Conservation (phyloP, 2,797 vertebrate genomes). For the Carduelis carduelis region DNA sequence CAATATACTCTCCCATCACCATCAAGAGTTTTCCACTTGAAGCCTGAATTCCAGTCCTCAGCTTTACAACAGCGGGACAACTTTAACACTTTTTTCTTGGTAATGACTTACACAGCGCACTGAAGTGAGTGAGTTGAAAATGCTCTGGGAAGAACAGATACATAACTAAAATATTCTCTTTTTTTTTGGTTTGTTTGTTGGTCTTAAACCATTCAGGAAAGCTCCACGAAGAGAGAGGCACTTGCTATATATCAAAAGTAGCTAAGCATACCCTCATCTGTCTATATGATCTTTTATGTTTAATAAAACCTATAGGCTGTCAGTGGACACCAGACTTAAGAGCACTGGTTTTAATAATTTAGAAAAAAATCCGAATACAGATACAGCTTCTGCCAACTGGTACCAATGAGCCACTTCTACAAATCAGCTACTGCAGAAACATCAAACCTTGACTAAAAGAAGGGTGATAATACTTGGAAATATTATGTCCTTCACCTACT, state of each 20-base stretch:
- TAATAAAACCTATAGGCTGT: background rate
- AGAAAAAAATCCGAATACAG: background rate
- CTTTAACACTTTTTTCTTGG: background rate
- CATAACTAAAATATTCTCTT: background rate
- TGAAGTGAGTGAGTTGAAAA: background rate
- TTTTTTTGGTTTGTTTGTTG: background rate
- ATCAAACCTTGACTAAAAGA: background rate
- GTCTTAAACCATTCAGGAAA: background rate
- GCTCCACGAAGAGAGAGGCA: fast-evolving
- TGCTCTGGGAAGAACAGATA: background rate
- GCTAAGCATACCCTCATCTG: background rate
- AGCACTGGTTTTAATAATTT: background rate
- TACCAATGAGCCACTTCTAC: background rate
- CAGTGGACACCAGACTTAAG: background rate
- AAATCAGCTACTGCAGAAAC: background rate
- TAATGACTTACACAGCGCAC: background rate
- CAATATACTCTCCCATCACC: background rate
- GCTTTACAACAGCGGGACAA: background rate
- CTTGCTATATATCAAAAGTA: background rate
- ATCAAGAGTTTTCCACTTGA: background rate
- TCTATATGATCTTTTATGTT: background rate
- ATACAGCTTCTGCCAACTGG: background rate
- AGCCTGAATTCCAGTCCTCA: background rate
- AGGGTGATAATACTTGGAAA: background rate
- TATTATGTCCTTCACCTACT: background rate